These are phyloP conservation scores for Lypha dubia DNA, from an alignment of 2,888 invertebrate species.

Conservation along the genomic window DNA sequence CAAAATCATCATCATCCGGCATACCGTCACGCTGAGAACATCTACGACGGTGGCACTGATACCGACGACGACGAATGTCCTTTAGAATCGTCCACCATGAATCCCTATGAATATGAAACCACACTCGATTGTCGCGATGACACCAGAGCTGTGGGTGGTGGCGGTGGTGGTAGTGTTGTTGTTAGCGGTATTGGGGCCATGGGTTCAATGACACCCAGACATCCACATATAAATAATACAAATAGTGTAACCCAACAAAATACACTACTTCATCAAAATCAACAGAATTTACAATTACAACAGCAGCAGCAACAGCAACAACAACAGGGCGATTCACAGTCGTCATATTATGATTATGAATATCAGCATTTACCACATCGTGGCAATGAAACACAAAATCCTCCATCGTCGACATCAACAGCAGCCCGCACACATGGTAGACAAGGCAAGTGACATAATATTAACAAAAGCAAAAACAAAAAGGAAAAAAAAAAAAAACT, in stretches of 20 bases:
- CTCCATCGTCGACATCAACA: slow-evolving; percentile 74
- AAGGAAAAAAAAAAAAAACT: too few species aligned
- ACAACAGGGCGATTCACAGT: slow-evolving; percentile 75
- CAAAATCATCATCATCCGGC: slow-evolving; percentile 79
- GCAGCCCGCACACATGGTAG: slow-evolving; percentile 81
- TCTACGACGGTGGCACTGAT: slow-evolving; percentile 83
- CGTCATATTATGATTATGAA: slow-evolving; percentile 82
- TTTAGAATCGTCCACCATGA: slow-evolving; percentile 82
- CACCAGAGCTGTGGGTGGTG: slow-evolving; percentile 76
- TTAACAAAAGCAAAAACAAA: not conserved
- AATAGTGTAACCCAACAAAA: slow-evolving; percentile 75
- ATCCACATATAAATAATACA: slow-evolving; percentile 64
- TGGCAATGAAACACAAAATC: slow-evolving; percentile 73
- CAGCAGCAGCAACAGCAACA: slow-evolving; percentile 76
- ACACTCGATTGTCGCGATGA: slow-evolving; percentile 83
- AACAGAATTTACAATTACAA: slow-evolving; percentile 79
- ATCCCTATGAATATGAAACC: slow-evolving; percentile 84
- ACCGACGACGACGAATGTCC: slow-evolving; percentile 83
- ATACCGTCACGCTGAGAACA: slow-evolving; percentile 82
- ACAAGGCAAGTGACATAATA: slow-evolving; percentile 79
- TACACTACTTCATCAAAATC: slow-evolving; percentile 80
- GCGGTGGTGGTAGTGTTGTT: slow-evolving; percentile 75
- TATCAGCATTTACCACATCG: slow-evolving; percentile 82
- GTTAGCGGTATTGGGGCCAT: slow-evolving; percentile 54
- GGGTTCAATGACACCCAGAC: slow-evolving; percentile 68